Evolutionary conservation across 2,797 vertebrate species (phyloP).

Genomic region (Acanthiza pusilla): DNA sequence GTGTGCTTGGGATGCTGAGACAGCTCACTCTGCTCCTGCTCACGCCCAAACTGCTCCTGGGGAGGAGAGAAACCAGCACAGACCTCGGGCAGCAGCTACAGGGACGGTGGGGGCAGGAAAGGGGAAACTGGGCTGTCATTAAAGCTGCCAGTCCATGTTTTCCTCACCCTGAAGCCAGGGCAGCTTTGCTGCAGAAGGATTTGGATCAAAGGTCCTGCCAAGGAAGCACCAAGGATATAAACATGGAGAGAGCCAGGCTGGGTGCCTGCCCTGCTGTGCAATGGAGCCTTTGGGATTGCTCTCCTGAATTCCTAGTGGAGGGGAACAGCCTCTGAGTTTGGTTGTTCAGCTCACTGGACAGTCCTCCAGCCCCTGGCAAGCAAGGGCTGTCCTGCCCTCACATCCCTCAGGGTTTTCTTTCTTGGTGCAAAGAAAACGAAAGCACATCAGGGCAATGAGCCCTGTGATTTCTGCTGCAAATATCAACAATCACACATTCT

Average conservation of each 20-base stretch:
- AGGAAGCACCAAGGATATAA: neutral
- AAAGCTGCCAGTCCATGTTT: neutral
- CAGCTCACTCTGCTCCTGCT: neutral
- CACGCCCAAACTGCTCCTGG: neutral
- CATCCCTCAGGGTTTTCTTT: neutral
- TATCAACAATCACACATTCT: neutral
- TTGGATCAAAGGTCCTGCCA: neutral
- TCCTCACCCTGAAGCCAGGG: rapidly evolving
- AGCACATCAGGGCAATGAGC: neutral
- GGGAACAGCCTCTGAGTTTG: neutral
- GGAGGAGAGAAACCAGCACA: neutral
- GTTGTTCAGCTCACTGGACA: neutral
- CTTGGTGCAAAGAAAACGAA: neutral
- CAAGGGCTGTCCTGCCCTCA: neutral
- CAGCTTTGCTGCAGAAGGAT: neutral
- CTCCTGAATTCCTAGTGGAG: too few relatives aligned
- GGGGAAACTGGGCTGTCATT: neutral
- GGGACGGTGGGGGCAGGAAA: neutral
- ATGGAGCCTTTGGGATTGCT: neutral
- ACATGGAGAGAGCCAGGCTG: too few relatives aligned
- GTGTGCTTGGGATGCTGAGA: neutral
- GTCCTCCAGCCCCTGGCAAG: neutral
- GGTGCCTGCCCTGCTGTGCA: neutral
- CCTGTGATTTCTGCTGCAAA: neutral
- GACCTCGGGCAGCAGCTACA: neutral